Base-by-base conservation (phyloP, 1,140 invertebrate genomes). In the Drosophila mauritiana region DNA sequence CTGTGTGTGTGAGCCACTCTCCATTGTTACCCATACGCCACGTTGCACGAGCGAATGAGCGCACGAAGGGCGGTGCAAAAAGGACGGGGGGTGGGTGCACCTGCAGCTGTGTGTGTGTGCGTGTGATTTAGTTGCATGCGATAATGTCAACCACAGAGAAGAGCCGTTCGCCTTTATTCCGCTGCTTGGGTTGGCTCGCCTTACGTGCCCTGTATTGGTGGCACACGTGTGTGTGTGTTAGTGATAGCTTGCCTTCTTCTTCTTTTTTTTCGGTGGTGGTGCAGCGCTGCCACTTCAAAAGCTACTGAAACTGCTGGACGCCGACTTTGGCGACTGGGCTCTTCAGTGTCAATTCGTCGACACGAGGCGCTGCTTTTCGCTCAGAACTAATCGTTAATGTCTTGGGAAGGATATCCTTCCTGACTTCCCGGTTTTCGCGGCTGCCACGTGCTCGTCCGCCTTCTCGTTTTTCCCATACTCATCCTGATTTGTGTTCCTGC, bases 281-380 rank as follows among this genome's bases (percentile, higher is more conserved):
- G 83, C 83, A 74, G 82, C 82, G 67, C 73, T 88, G 78, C 61
- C 64, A 58, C 46, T 75, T 59, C 59, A 65, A 74, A 31, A 12
- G 31, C 56, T 37, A 58, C 45, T 51, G 39, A 67, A 54, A 51
- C 73, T 39, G 70, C 75, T 59, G 75, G 65, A 57, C 74, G 67
- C 67, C 76, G 69, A 74, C 78, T 55, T 27, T 27, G 59, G 69
- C 78, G 61, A 88, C 80, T 80, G 83, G 84, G 43, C 77, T 73
- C 84, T 88, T 88, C 84, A 88, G 84, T 88, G 84, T 88, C 83
- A 88, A 88, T 88, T 89, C 84, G 84, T 89, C 84, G 84, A 88
- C 84, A 88, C 84, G 84, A 84, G 84, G 78, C 84, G 80, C 73
- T 84, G 84, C 62, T 73, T 83, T 88, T 45, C 62, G 73, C 68